Conservation (phyloP, 1,140 invertebrate genomes). For the Caenorhabditis tropicalis region DNA sequence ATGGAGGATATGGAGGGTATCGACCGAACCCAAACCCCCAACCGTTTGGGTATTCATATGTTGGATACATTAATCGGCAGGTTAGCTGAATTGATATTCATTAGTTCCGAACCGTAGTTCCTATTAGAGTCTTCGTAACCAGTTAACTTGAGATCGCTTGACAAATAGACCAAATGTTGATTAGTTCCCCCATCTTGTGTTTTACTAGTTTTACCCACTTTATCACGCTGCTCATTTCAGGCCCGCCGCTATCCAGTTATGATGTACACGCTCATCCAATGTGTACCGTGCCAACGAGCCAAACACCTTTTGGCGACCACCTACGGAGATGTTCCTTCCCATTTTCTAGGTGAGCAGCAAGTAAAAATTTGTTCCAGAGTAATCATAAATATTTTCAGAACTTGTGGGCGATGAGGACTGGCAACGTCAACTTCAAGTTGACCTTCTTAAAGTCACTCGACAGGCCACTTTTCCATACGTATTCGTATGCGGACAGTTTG, state of each 20-base stretch:
- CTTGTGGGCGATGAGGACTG: slow-evolving; percentile 69
- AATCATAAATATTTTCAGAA: slow-evolving; percentile 1
- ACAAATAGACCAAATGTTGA: too few relatives aligned
- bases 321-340: slow-evolving; percentile 49
- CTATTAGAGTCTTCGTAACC: too few relatives aligned
- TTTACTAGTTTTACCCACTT: too few relatives aligned
- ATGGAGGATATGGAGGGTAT: background rate
- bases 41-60: slow-evolving; percentile 4
- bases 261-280: slow-evolving; percentile 59
- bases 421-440: slow-evolving; percentile 71
- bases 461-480: slow-evolving; percentile 71
- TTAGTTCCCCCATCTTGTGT: too few relatives aligned
- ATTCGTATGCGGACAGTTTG: slow-evolving; percentile 70
- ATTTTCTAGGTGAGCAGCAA: slow-evolving; percentile 45
- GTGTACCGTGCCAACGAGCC: slow-evolving; percentile 56
- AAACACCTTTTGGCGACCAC: slow-evolving; percentile 55
- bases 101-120: too few relatives aligned
- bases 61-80: slow-evolving; percentile 30
- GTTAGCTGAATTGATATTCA: too few relatives aligned
- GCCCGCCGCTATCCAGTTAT: slow-evolving; percentile 53
- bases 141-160: too few relatives aligned
- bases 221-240: slow-evolving; percentile 8
- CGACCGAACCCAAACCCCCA: background rate
- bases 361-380: background rate
- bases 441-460: slow-evolving; percentile 71